phyloP scores from a whole-genome alignment of 1,140 invertebrate genomes.

The Microplitis mediator region DNA sequence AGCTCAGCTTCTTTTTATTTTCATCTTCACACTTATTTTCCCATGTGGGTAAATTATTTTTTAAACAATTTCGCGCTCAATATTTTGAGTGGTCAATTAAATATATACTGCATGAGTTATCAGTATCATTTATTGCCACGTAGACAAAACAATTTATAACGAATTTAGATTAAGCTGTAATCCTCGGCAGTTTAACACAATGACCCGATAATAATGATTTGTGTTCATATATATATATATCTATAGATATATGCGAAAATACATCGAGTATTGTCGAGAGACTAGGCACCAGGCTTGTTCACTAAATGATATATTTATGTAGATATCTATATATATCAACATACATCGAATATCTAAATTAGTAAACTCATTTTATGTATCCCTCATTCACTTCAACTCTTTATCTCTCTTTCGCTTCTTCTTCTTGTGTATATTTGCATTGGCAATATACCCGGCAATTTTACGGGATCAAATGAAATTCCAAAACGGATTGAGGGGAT shows the following conservation, averaged over 20 bases:
- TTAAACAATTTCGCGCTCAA: background rate
- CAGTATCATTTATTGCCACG: constrained; percentile 30
- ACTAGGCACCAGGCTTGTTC: no score
- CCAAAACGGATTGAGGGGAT: constrained; percentile 1
- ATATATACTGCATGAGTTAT: background rate
- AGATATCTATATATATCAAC: no score
- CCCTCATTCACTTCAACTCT: constrained; percentile 1
- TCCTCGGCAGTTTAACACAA: constrained; percentile 33
- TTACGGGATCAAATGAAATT: constrained; percentile 29
- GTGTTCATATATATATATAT: no score
- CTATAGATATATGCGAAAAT: constrained; percentile 24
- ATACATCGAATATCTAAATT: constrained; percentile 26
- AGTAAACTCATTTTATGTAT: constrained; percentile 26
- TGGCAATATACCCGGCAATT: constrained; percentile 6
- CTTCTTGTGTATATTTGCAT: constrained; percentile 1
- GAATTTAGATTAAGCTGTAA: constrained; percentile 44
- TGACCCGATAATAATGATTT: constrained; percentile 46
- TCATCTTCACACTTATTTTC: no score
- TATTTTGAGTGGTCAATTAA: background rate
- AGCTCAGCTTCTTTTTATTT: background rate
- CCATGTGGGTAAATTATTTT: background rate
- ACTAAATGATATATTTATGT: background rate
- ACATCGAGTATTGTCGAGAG: constrained; percentile 27
- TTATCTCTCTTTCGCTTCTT: background rate
- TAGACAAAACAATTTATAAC: constrained; percentile 44